Conservation (phyloP, 2,888 invertebrate genomes). For the Caenorhabditis becei region DNA sequence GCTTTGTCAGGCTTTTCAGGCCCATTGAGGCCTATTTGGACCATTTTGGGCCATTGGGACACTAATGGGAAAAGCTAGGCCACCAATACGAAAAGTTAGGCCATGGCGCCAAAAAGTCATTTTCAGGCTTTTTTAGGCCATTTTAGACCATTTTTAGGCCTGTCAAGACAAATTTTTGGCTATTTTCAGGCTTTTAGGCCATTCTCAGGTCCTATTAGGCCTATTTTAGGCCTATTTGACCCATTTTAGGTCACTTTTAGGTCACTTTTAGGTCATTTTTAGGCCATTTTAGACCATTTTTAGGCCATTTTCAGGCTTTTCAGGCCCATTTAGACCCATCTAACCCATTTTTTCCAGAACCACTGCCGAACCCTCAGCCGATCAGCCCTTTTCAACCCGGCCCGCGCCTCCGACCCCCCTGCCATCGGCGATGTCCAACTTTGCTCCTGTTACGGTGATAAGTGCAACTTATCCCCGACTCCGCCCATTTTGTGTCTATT, state of each 20-base stretch:
- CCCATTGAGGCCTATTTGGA: background rate
- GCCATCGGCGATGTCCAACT: slow-evolving; percentile 78
- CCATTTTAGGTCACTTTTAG: background rate
- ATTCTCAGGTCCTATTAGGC: background rate
- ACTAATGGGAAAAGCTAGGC: too few species aligned
- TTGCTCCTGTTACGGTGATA: slow-evolving; percentile 77
- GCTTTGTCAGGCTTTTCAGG: background rate
- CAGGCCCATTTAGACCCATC: background rate
- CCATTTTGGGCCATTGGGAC: too few species aligned
- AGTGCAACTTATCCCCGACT: slow-evolving; percentile 63
- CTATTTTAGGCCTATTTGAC: too few species aligned
- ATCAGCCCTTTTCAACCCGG: slow-evolving; percentile 77
- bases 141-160: slow-evolving; percentile 2
- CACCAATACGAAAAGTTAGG: slow-evolving; percentile 3
- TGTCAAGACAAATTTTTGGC: too few species aligned
- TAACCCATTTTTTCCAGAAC: slow-evolving; percentile 56
- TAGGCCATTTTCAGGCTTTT: background rate
- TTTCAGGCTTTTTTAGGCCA: slow-evolving; percentile 1
- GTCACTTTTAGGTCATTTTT: background rate
- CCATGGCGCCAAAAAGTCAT: background rate
- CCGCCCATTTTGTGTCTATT: slow-evolving; percentile 5
- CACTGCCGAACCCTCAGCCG: slow-evolving; percentile 74
- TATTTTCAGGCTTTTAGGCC: slow-evolving; percentile 14
- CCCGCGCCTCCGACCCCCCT: slow-evolving; percentile 68
- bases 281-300: too few species aligned